Evolutionary conservation across 35 echinoderm and acorn worm species (phyloP).

Genomic region (Eucidaris tribuloides): DNA sequence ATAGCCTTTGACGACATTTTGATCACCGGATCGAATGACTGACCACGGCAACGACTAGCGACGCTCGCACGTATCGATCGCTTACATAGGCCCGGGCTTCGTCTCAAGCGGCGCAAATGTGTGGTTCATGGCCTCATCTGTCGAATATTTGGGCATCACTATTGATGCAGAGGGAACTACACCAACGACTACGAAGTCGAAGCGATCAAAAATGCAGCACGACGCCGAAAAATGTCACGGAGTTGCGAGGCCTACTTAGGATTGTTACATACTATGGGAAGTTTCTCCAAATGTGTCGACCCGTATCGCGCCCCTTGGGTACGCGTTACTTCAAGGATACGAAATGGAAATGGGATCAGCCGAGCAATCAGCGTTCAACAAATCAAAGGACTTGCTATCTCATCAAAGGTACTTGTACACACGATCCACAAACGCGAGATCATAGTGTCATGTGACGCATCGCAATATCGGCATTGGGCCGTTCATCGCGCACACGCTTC

Average conservation of each 20-base stretch:
- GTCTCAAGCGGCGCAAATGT: slow-evolving; percentile 49
- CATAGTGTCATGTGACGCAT: slow-evolving; percentile 53
- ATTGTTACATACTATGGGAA: slow-evolving; percentile 63
- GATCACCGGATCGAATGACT: slow-evolving; percentile 23
- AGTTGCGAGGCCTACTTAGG: slow-evolving; percentile 53
- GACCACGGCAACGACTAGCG: slow-evolving; percentile 40
- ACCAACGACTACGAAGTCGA: slow-evolving; percentile 25
- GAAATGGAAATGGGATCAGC: slow-evolving; percentile 38
- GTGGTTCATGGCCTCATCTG: slow-evolving; percentile 16
- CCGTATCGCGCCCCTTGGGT: slow-evolving; percentile 29
- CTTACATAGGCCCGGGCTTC: slow-evolving; percentile 20
- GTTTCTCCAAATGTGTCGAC: slow-evolving; percentile 49
- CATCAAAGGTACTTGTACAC: slow-evolving; percentile 48
- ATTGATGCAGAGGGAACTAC: slow-evolving; percentile 45
- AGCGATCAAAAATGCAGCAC: slow-evolving; percentile 43
- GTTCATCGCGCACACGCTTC: slow-evolving; percentile 54
- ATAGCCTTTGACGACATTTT: slow-evolving; percentile 45
- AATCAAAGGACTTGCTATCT: slow-evolving; percentile 23
- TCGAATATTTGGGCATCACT: slow-evolving; percentile 46
- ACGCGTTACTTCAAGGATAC: slow-evolving; percentile 5
- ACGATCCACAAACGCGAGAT: slow-evolving; percentile 21
- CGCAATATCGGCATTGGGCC: slow-evolving; percentile 57
- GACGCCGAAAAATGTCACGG: slow-evolving; percentile 29
- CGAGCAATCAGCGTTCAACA: slow-evolving; percentile 29
- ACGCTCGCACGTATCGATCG: slow-evolving; percentile 25